phyloP scores from a whole-genome alignment of 2,113 vertebrate species.

The Pipra filicauda region DNA sequence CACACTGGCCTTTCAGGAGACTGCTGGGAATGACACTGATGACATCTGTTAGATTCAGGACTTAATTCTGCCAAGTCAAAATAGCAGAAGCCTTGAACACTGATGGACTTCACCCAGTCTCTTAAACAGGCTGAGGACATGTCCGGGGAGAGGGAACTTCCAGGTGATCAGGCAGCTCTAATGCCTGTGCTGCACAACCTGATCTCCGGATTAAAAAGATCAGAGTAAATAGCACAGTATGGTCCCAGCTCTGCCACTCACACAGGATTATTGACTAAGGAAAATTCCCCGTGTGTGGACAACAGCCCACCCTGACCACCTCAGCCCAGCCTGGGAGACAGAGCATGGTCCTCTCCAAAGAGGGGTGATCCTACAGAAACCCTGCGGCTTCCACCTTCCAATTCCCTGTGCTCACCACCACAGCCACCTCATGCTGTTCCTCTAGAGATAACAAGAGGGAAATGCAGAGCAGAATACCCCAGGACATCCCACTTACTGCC shows the following conservation, averaged over 20 bases:
- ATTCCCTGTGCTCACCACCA: rapidly evolving
- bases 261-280: neutral
- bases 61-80: neutral
- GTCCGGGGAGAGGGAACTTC: rapidly evolving
- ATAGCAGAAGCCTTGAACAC: neutral
- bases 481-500: neutral
- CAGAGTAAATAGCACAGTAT: neutral
- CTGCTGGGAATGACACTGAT: neutral
- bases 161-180: neutral
- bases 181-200: rapidly evolving
- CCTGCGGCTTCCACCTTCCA: neutral
- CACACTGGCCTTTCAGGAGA: constrained; percentile 4
- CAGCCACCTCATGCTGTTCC: neutral
- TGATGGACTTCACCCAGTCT: neutral
- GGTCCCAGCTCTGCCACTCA: neutral
- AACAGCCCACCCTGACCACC: neutral
- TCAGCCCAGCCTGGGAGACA: neutral
- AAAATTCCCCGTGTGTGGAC: neutral
- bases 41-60: neutral
- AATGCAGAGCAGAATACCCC: neutral
- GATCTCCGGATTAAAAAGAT: neutral
- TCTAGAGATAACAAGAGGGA: neutral
- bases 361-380: neutral
- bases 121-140: neutral
- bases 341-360: neutral